Base-by-base conservation (phyloP, 2,797 vertebrate genomes). In the Anabacerthia variegaticeps region DNA sequence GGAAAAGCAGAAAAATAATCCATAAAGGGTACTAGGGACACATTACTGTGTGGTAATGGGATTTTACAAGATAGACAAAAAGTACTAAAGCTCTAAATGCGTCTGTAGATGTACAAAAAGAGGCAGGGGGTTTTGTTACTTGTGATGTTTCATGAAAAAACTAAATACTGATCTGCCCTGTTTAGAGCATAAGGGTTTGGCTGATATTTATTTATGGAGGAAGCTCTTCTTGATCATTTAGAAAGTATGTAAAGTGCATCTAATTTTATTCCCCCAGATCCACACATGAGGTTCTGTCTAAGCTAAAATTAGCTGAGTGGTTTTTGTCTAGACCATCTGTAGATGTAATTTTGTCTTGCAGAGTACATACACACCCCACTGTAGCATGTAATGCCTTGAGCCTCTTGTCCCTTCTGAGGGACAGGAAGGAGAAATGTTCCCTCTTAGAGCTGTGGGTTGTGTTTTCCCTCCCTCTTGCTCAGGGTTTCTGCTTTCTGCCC, bases 291-390 rank as follows among this genome's bases (percentile, higher is more conserved):
- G 73, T 59, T 94, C 78, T 89, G 78, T 37, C 89, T 89, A 44
- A 78, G 87, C 85, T 91, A 93, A 96, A 96, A 94, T 92, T 96
- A 94, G 79, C 87, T 5, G 67, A 73, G 69, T 39, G 44, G 0
- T 74, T 92, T 93, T 91, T 61, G 75, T 91, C 92, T 94, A 51
- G 58, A 89, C 92, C 93, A 95, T 95, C 95, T 96, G 93, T 89
- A 85, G 95, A 55, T 86, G 89, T 55, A 59, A 88, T 93, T 96
- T 89, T 91, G 19, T 89, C 89, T 85, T 26, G 61, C 65, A 48
- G 75, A 56, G 41, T 59, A 41, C 74, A 63, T 27, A 59, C 63
- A 63, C 27, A 36, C 44, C 61, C 80, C 27, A 7, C 7, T 3
- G 3, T 27, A 54, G 37, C 56, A 3, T 0, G 6, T 28, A 59